A percentile compares a stretch with the other conserved stretches of the same genome.
Conservation (phyloP, 2,797 vertebrate species). For the Bryconaethiops microstoma region DNA sequence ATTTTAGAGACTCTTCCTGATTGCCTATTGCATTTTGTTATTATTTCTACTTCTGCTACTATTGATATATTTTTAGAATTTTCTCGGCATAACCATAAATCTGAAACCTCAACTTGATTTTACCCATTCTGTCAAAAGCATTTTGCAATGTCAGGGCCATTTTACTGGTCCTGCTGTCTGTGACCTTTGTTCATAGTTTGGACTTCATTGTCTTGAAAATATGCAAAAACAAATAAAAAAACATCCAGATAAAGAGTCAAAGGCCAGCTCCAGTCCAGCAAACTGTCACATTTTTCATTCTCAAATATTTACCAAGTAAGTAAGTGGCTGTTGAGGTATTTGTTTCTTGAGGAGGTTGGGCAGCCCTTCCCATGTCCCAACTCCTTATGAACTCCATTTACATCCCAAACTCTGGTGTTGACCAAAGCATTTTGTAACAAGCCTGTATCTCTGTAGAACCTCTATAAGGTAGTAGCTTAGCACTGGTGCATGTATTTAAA, state of each 20-base stretch:
- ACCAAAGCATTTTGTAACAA: constrained; percentile 8
- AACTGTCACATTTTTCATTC: constrained; percentile 62
- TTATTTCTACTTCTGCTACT: too few relatives aligned
- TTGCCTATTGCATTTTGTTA: too few relatives aligned
- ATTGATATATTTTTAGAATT: too few relatives aligned
- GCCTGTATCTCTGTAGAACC: neutral
- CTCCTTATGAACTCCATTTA: constrained; percentile 1
- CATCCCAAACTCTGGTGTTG: constrained; percentile 48
- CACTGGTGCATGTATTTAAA: neutral
- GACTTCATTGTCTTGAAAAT: neutral
- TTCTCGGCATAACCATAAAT: too few relatives aligned
- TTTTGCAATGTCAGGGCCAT: too few relatives aligned
- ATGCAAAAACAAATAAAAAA: neutral
- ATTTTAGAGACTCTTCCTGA: too few relatives aligned
- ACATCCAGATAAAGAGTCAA: neutral
- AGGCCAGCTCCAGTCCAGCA: constrained; percentile 4
- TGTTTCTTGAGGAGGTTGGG: constrained; percentile 54
- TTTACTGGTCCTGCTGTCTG: too few relatives aligned
- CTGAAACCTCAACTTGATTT: too few relatives aligned
- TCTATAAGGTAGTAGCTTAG: neutral
- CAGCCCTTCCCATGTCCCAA: constrained; percentile 4
- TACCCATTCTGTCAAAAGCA: too few relatives aligned
- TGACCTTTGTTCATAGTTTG: too few relatives aligned
- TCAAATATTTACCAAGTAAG: constrained; percentile 63
- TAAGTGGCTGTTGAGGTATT: constrained; percentile 49